Base-by-base conservation (phyloP, 2,888 invertebrate species). In the Capitulum mitella region DNA sequence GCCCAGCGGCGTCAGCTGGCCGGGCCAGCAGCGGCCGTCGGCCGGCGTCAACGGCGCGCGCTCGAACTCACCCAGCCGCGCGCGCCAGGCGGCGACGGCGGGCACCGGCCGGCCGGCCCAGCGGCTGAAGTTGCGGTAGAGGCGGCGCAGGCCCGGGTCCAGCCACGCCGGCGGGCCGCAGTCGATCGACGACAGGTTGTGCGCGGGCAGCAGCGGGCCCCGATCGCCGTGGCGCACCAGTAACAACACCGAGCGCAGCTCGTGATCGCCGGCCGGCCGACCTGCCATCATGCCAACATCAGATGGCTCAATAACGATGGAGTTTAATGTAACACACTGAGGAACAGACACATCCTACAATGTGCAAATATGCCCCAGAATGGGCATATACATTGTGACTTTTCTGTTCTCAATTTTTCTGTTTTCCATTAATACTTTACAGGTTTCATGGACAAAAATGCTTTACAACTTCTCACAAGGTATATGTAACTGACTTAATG, bases 161-260 rank as follows among this genome's bases (percentile, higher is more conserved):
- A 70, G 70, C 37, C 8, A 1, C 19, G 70, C 26, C 40, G 70
- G 40, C 29, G 8, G 8, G 8, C 70, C 70, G 70, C 70, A 70
- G 70, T 70, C 70, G 26, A 70, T 22, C 26, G 6, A 8, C 26
- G 37, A 26, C 22, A 70, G 70, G 70, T 70, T 40, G 10, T 40
- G 37, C 37, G 40, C 70, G 26, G 37, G 70, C 40, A 70, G 70
- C 70, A 70, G 26, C 10, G 70, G 70, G 70, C 70, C 70, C 34
- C 70, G 70, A 40, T 70, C 70, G 26, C 70, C 70, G 40, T 70
- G 70, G 8, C 70, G 70, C 26, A 70, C 70, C 70, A 70, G 70
- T 26, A 70, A 40, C 8, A 70, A 34, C 8, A 26, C 70, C 2
- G 70, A 37, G 26, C 37, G 70, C 70, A 70, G 70, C 19, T 16